Base-by-base conservation (phyloP, 2,888 invertebrate genomes). In the Oithona nana region DNA sequence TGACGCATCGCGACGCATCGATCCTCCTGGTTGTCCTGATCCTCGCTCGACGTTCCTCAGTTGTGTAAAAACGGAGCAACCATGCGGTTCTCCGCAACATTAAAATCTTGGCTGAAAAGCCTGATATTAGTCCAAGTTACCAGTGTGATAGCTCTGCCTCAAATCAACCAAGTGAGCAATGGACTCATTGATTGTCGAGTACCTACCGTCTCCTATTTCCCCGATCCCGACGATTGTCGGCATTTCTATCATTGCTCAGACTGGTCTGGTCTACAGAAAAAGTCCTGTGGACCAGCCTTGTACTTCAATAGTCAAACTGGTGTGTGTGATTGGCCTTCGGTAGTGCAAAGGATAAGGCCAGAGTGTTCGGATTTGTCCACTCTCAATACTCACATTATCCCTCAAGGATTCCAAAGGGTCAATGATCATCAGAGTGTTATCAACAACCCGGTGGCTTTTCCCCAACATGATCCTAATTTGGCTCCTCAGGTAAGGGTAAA, bases 241-340 rank as follows among this genome's bases (percentile, higher is more conserved):
- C 6, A 28, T 20, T 59, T 59, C 28, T 59, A 59, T 50, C 59
- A 59, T 24, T 59, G 59, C 24, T 59, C 59, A 22, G 59, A 48
- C 28, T 59, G 59, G 59, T 28, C 59, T 26, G 59, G 59, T 26
- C 39, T 59, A n/a, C 20, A 50, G 24, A 59, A 50, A 59, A 59
- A 59, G 29, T 48, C 59, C 3, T 59, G 59, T 28, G 59, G 59
- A 2, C 26, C 50, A 11, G 8, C 6, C 39, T 24, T 59, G 11
- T 59, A 48, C 28, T 59, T 59, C 49, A 48, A 59, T 20, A 24
- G 22, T 22, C 22, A 59, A 50, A 48, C 48, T 24, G 24, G 49
- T 22, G 49, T 59, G n/a, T 59, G 59, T 24, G 59, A 59, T 20
- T 59, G 59, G 59, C 59, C 59, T 6, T 49, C 24, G 1, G 20